phyloP scores from a whole-genome alignment of 1,140 invertebrate genomes.

The Ostrea denselamellosa region DNA sequence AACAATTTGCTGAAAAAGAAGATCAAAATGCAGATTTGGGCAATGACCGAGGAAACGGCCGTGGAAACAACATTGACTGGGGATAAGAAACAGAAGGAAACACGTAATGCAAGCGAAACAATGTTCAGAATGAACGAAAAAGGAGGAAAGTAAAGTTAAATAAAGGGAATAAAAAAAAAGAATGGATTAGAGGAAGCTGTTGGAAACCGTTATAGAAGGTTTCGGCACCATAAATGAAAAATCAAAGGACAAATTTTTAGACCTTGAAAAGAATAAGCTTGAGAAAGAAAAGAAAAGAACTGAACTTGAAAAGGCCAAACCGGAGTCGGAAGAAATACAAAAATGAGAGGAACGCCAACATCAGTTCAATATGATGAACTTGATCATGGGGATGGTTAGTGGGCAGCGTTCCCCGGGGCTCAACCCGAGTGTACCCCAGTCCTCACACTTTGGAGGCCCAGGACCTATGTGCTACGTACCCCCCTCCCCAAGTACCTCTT shows the following conservation, averaged over 20 bases:
- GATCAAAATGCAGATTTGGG: not conserved
- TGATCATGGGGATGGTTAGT: not conserved
- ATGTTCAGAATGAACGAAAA: not conserved
- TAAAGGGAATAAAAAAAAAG: no score
- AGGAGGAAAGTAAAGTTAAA: no score
- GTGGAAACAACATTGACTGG: slow-evolving; percentile 12
- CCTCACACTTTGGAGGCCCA: not conserved
- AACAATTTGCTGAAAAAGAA: slow-evolving; percentile 22
- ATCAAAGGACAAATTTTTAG: not conserved
- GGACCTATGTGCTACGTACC: not conserved
- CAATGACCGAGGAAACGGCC: not conserved
- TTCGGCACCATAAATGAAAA: not conserved
- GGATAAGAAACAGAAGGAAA: slow-evolving; percentile 3
- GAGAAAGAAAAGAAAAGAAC: not conserved
- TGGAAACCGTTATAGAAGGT: no score
- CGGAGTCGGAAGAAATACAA: not conserved
- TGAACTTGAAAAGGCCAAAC: not conserved
- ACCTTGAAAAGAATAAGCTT: slow-evolving; percentile 10
- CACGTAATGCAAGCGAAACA: not conserved
- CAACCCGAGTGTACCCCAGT: not conserved
- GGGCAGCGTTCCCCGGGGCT: not conserved
- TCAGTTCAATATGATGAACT: slow-evolving; percentile 18
- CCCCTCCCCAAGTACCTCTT: not conserved
- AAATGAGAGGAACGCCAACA: not conserved
- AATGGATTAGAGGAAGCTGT: no score